Evolutionary conservation across 2,113 vertebrate genomes (phyloP).

Genomic region (Chloroceryle aenea): DNA sequence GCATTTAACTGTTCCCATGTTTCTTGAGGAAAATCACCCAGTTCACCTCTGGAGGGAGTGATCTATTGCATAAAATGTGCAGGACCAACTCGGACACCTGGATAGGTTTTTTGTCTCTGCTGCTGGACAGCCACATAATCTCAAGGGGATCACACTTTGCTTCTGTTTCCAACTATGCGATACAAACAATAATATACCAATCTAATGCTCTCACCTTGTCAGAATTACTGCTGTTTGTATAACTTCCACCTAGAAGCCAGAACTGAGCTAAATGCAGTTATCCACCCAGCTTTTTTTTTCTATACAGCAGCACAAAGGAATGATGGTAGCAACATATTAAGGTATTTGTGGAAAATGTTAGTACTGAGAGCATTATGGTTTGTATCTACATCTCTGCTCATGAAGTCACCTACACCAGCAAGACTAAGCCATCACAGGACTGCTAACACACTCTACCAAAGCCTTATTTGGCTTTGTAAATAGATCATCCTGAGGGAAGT

Average conservation of each 20-base stretch:
- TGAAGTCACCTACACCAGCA: not conserved
- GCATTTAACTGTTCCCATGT: not conserved
- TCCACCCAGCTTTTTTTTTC: not conserved
- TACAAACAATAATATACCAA: not conserved
- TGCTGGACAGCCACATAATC: not conserved
- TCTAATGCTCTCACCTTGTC: not conserved
- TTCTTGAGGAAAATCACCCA: not conserved
- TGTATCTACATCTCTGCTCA: not conserved
- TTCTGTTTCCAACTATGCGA: not conserved
- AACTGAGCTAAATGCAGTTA: not conserved
- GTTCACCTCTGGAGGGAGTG: not conserved
- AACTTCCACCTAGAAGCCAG: not conserved
- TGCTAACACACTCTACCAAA: not conserved
- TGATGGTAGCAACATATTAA: accelerated
- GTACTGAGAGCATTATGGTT: not conserved
- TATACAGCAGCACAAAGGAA: not conserved
- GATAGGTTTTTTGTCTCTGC: not conserved
- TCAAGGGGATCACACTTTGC: not conserved
- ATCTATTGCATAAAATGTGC: not conserved
- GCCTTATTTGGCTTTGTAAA: not conserved
- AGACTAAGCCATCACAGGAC: not conserved
- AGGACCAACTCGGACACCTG: not conserved
- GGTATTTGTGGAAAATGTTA: not conserved
- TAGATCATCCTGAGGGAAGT: not conserved
- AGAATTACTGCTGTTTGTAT: not conserved